Evolutionary conservation across 2,113 vertebrate genomes (phyloP).

Genomic region (Ceyx melanurus): DNA sequence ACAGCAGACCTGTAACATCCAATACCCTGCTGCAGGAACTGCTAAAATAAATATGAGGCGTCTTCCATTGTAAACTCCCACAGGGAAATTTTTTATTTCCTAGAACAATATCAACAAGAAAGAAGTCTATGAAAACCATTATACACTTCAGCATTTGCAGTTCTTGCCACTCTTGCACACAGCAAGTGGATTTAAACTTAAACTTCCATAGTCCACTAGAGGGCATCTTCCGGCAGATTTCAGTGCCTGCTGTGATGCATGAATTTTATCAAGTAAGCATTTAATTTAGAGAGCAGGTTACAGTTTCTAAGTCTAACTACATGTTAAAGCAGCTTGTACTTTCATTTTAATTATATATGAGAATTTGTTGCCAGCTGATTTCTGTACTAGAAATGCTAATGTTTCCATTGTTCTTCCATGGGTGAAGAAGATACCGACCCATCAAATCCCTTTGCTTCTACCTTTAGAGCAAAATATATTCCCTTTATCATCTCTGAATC

Average conservation of each 20-base stretch:
- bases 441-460: not conserved
- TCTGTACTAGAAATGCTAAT: not conserved
- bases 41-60: not conserved
- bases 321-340: not conserved
- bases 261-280: not conserved
- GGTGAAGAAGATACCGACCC: not conserved
- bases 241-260: not conserved
- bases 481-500: slow-evolving; percentile 35
- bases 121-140: not conserved
- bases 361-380: not conserved
- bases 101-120: not conserved
- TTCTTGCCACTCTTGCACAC: not conserved
- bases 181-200: slow-evolving; percentile 8
- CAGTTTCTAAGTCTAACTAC: not conserved
- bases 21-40: not conserved
- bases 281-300: slow-evolving; percentile 42
- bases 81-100: not conserved
- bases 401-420: not conserved
- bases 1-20: not conserved
- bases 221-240: slow-evolving; percentile 72
- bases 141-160: not conserved
- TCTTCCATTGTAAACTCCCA: not conserved
- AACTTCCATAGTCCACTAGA: slow-evolving; percentile 69
- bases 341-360: slow-evolving; percentile 3
- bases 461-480: not conserved